These are phyloP conservation scores for Eulimnadia texana DNA, from an alignment of 1,140 invertebrate species.

Conservation along the genomic window DNA sequence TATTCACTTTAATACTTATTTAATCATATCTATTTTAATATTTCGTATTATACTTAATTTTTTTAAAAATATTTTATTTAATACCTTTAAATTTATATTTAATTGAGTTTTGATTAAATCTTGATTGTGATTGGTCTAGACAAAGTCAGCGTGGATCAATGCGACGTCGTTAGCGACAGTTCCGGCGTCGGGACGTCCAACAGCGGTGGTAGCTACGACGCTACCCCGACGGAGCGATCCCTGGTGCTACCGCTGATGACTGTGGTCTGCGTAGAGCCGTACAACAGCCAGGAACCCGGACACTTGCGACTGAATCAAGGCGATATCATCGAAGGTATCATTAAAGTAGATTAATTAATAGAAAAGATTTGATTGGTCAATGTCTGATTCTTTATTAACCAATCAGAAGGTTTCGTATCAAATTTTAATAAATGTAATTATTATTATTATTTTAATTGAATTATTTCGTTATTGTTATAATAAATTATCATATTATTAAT, in stretches of 20 bases:
- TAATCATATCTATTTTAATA: background rate
- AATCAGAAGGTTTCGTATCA: too few relatives aligned
- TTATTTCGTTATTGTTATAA: too few relatives aligned
- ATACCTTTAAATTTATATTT: background rate
- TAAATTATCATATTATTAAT: too few relatives aligned
- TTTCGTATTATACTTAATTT: background rate
- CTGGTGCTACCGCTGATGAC: slow-evolving; percentile 56
- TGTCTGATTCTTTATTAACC: too few relatives aligned
- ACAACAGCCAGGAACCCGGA: slow-evolving; percentile 46
- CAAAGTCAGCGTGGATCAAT: slow-evolving; percentile 61
- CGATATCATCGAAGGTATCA: slow-evolving; percentile 74
- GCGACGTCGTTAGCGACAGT: slow-evolving; percentile 77
- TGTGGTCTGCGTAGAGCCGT: slow-evolving; percentile 74
- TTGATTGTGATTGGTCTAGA: slow-evolving; percentile 39
- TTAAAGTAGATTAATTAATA: background rate
- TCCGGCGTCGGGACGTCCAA: slow-evolving; percentile 75
- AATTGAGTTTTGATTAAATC: background rate
- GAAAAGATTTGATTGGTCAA: background rate
- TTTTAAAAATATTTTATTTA: background rate
- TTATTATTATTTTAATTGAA: too few relatives aligned
- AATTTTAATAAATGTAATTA: too few relatives aligned
- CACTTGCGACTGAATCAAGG: slow-evolving; percentile 69
- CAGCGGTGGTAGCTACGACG: slow-evolving; percentile 44
- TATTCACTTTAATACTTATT: background rate
- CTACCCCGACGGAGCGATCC: slow-evolving; percentile 48